These are phyloP conservation scores for Habroteleia sp. DNA, from an alignment of 2,888 invertebrate species.

Conservation along the genomic window DNA sequence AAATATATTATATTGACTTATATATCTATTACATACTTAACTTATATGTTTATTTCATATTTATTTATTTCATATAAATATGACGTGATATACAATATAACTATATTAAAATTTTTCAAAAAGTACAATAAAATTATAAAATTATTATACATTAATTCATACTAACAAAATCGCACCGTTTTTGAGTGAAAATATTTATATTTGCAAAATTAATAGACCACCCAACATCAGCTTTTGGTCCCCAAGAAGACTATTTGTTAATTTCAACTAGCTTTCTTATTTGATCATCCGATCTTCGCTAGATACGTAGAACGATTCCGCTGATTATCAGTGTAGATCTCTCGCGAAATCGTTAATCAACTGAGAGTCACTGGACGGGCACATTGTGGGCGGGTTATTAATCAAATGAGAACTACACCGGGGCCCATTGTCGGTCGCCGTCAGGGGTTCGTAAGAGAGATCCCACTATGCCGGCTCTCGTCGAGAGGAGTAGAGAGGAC, in stretches of 20 bases:
- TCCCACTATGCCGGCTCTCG: conserved; percentile 52
- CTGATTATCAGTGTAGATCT: conserved; percentile 38
- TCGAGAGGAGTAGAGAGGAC: conserved; percentile 60
- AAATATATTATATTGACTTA: too few relatives aligned
- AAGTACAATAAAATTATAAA: too few relatives aligned
- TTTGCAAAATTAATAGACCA: conserved; percentile 4
- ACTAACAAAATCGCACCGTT: too few relatives aligned
- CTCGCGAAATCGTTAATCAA: conserved; percentile 77
- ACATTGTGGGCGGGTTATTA: conserved; percentile 80
- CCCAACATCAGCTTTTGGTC: conserved; percentile 1
- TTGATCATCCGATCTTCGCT: conserved; percentile 23
- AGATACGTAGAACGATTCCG: conserved; percentile 24
- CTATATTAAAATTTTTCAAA: too few relatives aligned
- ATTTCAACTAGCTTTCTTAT: conserved; percentile 14
- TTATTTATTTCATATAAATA: too few relatives aligned
- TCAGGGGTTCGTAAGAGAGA: conserved; percentile 72
- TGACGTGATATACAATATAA: too few relatives aligned
- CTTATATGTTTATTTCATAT: too few relatives aligned
- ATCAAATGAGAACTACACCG: conserved; percentile 81
- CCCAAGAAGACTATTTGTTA: not conserved
- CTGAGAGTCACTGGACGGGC: conserved; percentile 78
- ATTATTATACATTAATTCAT: too few relatives aligned
- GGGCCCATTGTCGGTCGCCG: conserved; percentile 76
- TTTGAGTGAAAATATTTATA: not conserved
- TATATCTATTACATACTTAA: too few relatives aligned